Evolutionary conservation across 2,888 invertebrate genomes (phyloP).

Genomic region (Sphaeridia pumilis): DNA sequence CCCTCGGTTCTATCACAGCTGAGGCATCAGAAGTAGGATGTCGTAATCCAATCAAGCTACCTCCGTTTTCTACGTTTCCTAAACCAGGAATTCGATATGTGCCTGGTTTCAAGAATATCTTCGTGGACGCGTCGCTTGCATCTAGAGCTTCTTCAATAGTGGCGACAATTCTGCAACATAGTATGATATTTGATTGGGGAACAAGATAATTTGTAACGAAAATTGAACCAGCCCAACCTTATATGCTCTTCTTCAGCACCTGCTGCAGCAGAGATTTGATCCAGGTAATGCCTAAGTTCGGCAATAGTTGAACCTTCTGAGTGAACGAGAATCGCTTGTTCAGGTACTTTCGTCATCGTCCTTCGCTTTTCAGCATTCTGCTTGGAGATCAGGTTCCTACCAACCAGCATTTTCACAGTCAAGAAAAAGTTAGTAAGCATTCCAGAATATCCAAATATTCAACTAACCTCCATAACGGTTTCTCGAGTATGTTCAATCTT

Average conservation of each 20-base stretch:
- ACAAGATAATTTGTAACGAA: neutral
- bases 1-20: constrained; percentile 5
- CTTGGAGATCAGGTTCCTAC: too few species aligned
- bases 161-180: constrained; percentile 1
- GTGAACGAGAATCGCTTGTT: too few species aligned
- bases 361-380: too few species aligned
- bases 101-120: constrained; percentile 6
- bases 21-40: neutral
- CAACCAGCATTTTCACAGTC: too few species aligned
- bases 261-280: too few species aligned
- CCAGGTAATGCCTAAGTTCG: too few species aligned
- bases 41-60: constrained; percentile 2
- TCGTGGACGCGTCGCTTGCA: neutral
- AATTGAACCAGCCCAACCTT: too few species aligned
- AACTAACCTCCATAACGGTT: constrained; percentile 11
- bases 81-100: constrained; percentile 8
- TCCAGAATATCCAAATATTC: neutral
- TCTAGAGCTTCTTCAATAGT: constrained; percentile 8
- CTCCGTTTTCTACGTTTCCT: constrained; percentile 10
- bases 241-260: too few species aligned
- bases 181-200: neutral
- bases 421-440: too few species aligned
- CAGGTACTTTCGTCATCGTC: too few species aligned
- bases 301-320: too few species aligned
- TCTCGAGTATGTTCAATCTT: constrained; percentile 5